Evolutionary conservation across 2,797 vertebrate species (phyloP).

Genomic region (Buphagus erythrorhynchus): DNA sequence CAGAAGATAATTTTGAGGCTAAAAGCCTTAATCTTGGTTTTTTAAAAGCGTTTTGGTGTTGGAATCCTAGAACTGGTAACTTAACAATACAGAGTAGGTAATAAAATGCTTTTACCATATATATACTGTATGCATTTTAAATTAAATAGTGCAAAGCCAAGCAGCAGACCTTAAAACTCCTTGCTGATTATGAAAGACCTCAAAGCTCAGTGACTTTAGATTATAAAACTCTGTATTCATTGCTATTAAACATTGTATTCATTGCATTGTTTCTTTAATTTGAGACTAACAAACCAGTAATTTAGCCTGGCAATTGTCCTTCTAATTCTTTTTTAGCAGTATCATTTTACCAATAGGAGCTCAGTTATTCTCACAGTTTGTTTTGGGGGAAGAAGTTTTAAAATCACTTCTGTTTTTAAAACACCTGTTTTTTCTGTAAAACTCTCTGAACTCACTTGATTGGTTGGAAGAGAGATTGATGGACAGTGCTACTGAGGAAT

Average conservation of each 20-base stretch:
- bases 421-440: too few relatives aligned
- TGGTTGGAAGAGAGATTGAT: neutral
- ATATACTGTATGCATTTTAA: neutral
- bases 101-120: neutral
- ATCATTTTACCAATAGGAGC: neutral
- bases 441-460: neutral
- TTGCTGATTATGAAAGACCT: neutral
- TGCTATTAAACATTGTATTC: neutral
- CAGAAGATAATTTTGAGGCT: neutral
- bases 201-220: neutral
- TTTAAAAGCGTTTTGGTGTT: neutral
- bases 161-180: neutral
- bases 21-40: neutral
- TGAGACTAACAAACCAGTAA: neutral
- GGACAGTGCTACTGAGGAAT: neutral
- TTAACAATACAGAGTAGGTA: neutral
- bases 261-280: neutral
- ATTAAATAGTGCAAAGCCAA: neutral
- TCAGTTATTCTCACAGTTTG: neutral
- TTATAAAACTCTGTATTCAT: neutral
- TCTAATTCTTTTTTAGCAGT: neutral
- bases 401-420: neutral
- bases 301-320: neutral
- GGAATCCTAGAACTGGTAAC: neutral
- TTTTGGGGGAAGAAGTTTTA: neutral